Conservation (phyloP, 2,113 vertebrate genomes). For the Xenus cinereus region DNA sequence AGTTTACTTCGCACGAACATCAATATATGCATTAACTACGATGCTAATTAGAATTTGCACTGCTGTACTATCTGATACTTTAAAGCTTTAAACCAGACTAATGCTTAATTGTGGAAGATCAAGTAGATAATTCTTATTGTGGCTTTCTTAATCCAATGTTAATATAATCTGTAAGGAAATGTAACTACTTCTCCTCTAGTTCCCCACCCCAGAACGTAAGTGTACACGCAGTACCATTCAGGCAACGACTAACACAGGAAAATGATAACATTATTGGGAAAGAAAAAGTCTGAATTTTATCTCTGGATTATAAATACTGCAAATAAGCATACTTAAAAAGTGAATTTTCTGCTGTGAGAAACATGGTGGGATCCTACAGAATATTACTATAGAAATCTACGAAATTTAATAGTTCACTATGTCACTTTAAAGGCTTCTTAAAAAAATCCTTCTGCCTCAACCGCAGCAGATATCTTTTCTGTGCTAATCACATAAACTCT, state of each 20-base stretch:
- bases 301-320: not conserved
- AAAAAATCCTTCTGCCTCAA: not conserved
- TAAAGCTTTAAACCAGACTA: slow-evolving; percentile 3
- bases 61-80: not conserved
- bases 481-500: slow-evolving; percentile 41
- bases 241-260: not conserved
- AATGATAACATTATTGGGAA: not conserved
- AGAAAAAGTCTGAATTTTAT: not conserved
- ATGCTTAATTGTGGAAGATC: slow-evolving; percentile 16
- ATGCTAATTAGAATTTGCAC: not conserved
- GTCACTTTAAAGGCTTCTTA: not conserved
- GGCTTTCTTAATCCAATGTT: not conserved
- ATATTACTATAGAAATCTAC: not conserved
- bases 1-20: not conserved
- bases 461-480: not conserved
- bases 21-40: not conserved
- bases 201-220: not conserved
- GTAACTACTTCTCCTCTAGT: not conserved
- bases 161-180: not conserved
- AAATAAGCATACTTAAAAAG: not conserved
- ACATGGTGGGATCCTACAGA: not conserved
- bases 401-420: not conserved
- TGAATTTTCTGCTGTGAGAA: not conserved
- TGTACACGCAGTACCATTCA: not conserved
- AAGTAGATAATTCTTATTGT: not conserved